Percentiles rank a stretch among this genome's conserved stretches.
Conservation (phyloP, 2,888 invertebrate species). For the Brachypalpus laphriformis region DNA sequence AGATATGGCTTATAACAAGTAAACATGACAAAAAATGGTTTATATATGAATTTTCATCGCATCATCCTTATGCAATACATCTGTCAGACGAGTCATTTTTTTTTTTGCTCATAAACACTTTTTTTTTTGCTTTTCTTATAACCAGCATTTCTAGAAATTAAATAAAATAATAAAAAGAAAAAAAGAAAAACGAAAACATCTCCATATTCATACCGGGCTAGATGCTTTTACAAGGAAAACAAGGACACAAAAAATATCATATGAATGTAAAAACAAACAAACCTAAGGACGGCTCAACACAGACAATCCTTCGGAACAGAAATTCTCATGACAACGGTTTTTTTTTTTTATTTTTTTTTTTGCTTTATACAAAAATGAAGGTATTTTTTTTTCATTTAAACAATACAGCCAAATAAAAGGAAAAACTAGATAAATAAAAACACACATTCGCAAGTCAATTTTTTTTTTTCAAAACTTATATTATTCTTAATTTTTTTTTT, state of each 20-base stretch:
- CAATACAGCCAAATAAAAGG: constrained; percentile 61
- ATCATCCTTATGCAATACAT: constrained; percentile 63
- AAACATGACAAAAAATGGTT: constrained; percentile 64
- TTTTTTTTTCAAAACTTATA: constrained; percentile 55
- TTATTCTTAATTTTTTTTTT: constrained; percentile 52
- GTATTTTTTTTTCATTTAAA: constrained; percentile 42
- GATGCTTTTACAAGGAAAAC: constrained; percentile 63
- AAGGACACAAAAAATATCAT: constrained; percentile 48
- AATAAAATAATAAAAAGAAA: constrained; percentile 13
- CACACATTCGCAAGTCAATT: constrained; percentile 70
- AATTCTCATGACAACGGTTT: constrained; percentile 61
- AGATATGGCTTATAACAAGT: constrained; percentile 57
- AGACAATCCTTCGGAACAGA: constrained; percentile 60
- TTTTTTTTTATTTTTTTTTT: constrained; percentile 49
- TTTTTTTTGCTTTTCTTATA: constrained; percentile 36
- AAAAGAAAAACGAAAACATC: constrained; percentile 38
- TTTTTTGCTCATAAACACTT: constrained; percentile 33
- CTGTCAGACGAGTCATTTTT: constrained; percentile 29
- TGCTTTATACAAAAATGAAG: constrained; percentile 47
- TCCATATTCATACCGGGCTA: constrained; percentile 69
- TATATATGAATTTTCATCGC: constrained; percentile 52
- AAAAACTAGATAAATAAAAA: constrained; percentile 67
- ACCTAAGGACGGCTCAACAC: constrained; percentile 59
- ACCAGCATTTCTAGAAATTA: constrained; percentile 50
- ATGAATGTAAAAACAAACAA: constrained; percentile 54